These are phyloP conservation scores for Mallateleia sp. DNA, from an alignment of 2,888 invertebrate genomes.

Conservation along the genomic window DNA sequence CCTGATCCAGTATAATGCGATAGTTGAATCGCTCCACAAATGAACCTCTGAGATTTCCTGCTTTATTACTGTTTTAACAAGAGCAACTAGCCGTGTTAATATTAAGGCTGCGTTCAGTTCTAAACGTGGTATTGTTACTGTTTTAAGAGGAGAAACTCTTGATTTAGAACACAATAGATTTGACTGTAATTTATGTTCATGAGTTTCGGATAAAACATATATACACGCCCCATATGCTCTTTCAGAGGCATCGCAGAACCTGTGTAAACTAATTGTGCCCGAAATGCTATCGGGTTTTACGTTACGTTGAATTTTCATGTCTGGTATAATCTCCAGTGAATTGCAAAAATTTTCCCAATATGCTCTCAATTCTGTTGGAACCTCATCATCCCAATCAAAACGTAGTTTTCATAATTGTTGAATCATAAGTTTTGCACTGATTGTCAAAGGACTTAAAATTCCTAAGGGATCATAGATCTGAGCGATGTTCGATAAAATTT, in stretches of 20 bases:
- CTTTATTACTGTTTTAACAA: conserved; percentile 8
- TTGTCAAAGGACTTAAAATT: not conserved
- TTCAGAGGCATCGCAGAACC: not conserved
- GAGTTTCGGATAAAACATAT: conserved; percentile 54
- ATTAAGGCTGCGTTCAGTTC: conserved; percentile 17
- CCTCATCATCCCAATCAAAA: not conserved
- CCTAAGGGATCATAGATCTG: not conserved
- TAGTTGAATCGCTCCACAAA: conserved; percentile 36
- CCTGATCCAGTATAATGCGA: not conserved
- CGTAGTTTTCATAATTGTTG: not conserved
- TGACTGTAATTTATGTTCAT: not conserved
- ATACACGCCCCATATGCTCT: conserved; percentile 80
- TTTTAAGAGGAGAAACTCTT: conserved; percentile 38
- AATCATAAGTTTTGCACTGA: not conserved
- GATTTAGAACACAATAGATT: conserved; percentile 70
- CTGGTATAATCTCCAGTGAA: not conserved
- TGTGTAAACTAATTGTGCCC: not conserved
- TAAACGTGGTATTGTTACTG: not conserved
- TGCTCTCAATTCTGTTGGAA: not conserved
- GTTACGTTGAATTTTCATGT: not conserved
- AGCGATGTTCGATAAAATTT: not conserved
- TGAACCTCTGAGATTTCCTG: not conserved
- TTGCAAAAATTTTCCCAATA: not conserved
- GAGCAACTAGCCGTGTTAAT: conserved; percentile 1
- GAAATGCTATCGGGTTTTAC: not conserved